These are phyloP conservation scores for Noctua pronuba DNA, from an alignment of 2,888 invertebrate genomes.

Conservation along the genomic window DNA sequence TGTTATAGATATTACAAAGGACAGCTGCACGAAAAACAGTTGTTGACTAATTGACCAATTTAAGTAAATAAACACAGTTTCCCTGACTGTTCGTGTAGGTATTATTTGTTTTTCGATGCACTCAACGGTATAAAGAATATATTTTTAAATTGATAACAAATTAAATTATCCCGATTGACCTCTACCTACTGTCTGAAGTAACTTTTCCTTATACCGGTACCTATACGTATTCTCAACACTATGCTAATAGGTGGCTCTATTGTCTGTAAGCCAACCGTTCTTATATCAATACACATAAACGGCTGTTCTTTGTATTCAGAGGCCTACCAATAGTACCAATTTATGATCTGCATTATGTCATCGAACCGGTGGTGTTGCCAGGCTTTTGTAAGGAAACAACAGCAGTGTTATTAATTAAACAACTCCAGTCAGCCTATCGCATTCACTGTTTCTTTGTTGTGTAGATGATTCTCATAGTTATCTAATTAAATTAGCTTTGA, in stretches of 20 bases:
- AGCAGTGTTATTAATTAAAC: not conserved
- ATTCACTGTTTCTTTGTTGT: not conserved
- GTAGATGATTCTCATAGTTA: not conserved
- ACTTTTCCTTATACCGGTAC: conserved; percentile 25
- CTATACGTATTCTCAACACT: not conserved
- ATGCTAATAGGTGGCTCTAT: conserved; percentile 31
- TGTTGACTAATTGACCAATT: not conserved
- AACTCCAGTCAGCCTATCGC: not conserved
- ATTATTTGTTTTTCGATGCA: not conserved
- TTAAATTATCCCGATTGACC: not conserved
- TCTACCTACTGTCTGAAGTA: not conserved
- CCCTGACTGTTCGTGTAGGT: not conserved
- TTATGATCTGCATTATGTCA: conserved; percentile 15
- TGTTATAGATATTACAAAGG: no score
- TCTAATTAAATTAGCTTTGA: no score
- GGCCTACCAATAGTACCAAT: conserved; percentile 14
- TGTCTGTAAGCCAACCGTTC: conserved; percentile 2
- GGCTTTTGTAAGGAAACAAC: not conserved
- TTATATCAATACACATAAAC: conserved; percentile 29
- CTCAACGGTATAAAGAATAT: not conserved
- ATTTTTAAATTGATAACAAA: not conserved
- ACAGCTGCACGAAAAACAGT: no score
- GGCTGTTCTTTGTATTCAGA: conserved; percentile 26
- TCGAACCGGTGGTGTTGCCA: not conserved
- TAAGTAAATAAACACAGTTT: not conserved